phyloP scores from a whole-genome alignment of 2,113 vertebrate genomes.

The Protomyctophum bolini region DNA sequence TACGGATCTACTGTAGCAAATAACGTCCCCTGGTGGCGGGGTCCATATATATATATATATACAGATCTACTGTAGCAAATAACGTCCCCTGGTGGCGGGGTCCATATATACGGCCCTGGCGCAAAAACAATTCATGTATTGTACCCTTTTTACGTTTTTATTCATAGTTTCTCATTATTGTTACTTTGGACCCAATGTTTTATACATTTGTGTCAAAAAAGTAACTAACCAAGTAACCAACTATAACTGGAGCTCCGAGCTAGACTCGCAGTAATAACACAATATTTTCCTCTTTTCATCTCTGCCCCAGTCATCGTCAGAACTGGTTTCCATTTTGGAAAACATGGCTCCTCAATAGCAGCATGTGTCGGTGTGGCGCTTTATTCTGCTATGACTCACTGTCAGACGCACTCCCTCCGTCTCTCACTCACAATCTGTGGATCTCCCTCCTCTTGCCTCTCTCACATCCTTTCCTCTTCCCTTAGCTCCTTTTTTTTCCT shows the following conservation, averaged over 20 bases:
- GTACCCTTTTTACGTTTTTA: too few relatives aligned
- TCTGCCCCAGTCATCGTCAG: constrained; percentile 30
- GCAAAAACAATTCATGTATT: too few relatives aligned
- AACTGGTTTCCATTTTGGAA: constrained; percentile 64
- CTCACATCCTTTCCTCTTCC: constrained; percentile 40
- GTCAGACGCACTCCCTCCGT: constrained; percentile 39
- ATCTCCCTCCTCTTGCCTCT: constrained; percentile 21
- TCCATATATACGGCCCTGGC: too few relatives aligned
- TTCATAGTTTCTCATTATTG: too few relatives aligned
- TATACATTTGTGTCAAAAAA: too few relatives aligned
- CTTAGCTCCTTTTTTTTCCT: constrained; percentile 16
- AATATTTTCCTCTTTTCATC: not conserved
- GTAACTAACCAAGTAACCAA: too few relatives aligned
- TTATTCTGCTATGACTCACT: constrained; percentile 67
- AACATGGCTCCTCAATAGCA: constrained; percentile 58
- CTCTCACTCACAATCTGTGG: constrained; percentile 33
- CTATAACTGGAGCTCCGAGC: not conserved
- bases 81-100: too few relatives aligned
- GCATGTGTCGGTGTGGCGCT: constrained; percentile 63
- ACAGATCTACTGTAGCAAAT: too few relatives aligned
- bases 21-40: too few relatives aligned
- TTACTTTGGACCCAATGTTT: too few relatives aligned
- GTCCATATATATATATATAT: too few relatives aligned
- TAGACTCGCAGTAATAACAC: not conserved
- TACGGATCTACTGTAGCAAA: too few relatives aligned